phyloP scores from a whole-genome alignment of 2,113 vertebrate species.

The Chauna torquata region DNA sequence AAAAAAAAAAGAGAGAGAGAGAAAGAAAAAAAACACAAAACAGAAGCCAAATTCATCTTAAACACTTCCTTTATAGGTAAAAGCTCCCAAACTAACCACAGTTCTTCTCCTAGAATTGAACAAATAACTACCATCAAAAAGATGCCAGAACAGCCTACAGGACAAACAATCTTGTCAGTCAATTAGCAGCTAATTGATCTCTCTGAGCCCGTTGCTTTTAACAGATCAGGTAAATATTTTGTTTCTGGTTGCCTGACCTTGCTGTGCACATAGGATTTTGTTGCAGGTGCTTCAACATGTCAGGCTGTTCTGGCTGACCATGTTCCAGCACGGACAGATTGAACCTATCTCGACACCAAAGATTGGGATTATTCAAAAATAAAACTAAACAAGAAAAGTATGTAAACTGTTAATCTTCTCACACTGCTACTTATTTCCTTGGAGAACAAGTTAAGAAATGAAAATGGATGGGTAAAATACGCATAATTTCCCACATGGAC shows the following conservation, averaged over 20 bases:
- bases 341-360: not conserved
- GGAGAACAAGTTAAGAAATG: not conserved
- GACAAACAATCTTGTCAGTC: not conserved
- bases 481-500: not conserved
- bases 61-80: slow-evolving; percentile 54
- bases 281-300: not conserved
- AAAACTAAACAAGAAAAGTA: not conserved
- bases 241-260: not conserved
- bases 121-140: not conserved
- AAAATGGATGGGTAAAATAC: not conserved
- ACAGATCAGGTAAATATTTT: not conserved
- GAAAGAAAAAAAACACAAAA: not conserved
- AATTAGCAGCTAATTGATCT: slow-evolving; percentile 34
- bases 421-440: not conserved
- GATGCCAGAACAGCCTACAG: not conserved
- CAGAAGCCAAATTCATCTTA: slow-evolving; percentile 56
- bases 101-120: slow-evolving; percentile 30
- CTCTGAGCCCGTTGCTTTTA: slow-evolving; percentile 33
- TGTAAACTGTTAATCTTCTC: not conserved
- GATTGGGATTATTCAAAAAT: not conserved
- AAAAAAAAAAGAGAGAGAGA: not conserved
- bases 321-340: not conserved
- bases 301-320: not conserved
- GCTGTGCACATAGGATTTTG: not conserved
- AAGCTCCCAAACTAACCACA: slow-evolving; percentile 32